A percentile compares a stretch with the other conserved stretches of the same genome.
Evolutionary conservation across 1,140 invertebrate species (phyloP).

Genomic region (Pseudobourletiella spinata): DNA sequence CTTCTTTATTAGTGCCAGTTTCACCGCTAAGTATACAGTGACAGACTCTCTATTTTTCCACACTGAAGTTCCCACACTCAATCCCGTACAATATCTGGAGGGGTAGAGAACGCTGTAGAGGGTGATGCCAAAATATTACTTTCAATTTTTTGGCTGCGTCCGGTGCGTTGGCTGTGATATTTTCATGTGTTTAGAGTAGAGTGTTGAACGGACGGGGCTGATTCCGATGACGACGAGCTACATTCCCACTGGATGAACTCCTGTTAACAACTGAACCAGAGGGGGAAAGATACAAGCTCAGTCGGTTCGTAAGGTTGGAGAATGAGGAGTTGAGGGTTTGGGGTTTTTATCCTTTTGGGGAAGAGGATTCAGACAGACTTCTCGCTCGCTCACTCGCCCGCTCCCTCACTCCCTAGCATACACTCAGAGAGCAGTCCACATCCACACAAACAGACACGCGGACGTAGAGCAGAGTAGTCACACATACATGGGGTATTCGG

Average conservation of each 20-base stretch:
- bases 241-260: background rate
- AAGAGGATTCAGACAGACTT: background rate
- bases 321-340: constrained; percentile 7
- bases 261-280: background rate
- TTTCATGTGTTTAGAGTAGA: no score
- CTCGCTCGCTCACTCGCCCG: background rate
- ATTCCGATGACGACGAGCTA: no score
- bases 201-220: background rate
- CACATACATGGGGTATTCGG: background rate
- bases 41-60: no score
- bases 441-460: background rate
- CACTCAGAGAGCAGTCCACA: background rate
- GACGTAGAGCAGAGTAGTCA: background rate
- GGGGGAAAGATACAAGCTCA: background rate
- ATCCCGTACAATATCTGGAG: no score
- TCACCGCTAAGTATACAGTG: no score
- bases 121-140: no score
- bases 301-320: background rate
- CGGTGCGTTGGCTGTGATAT: no score
- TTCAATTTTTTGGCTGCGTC: no score
- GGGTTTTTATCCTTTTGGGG: constrained; percentile 6
- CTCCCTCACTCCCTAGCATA: background rate
- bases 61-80: no score
- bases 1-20: no score
- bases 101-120: no score